Percentiles rank a stretch among this genome's conserved stretches.
Conservation (phyloP, 1,140 invertebrate genomes). For the Anagrus nilaparvatae region DNA sequence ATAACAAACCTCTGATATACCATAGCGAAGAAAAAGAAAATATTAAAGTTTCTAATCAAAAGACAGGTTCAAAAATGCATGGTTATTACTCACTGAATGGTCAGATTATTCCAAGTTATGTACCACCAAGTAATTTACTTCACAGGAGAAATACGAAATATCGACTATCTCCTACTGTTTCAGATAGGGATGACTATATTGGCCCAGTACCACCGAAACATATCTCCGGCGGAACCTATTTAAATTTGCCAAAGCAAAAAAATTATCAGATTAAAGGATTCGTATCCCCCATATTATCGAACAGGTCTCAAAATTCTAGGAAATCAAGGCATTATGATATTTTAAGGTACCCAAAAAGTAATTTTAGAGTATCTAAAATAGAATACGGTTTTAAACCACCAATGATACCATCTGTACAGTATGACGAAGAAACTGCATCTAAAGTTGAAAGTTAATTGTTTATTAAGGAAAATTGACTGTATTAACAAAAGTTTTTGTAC, state of each 20-base stretch:
- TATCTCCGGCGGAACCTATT: slow-evolving; percentile 5
- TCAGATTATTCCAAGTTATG: no score
- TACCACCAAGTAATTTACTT: neutral
- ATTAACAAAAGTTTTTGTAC: no score
- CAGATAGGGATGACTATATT: slow-evolving; percentile 30
- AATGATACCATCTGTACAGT: slow-evolving; percentile 66
- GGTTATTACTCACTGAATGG: no score
- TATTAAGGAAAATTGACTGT: slow-evolving; percentile 9
- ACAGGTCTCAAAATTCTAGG: slow-evolving; percentile 17
- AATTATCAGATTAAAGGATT: slow-evolving; percentile 7
- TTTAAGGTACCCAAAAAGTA: slow-evolving; percentile 38
- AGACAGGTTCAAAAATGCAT: no score
- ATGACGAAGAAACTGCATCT: slow-evolving; percentile 50
- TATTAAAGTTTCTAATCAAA: no score
- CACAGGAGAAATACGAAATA: slow-evolving; percentile 3
- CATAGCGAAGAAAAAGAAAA: slow-evolving; percentile 12
- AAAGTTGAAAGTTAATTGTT: slow-evolving; percentile 32
- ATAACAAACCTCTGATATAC: slow-evolving; percentile 16
- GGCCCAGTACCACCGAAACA: slow-evolving; percentile 38
- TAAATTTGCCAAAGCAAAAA: slow-evolving; percentile 4
- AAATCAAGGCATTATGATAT: slow-evolving; percentile 29
- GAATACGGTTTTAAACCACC: slow-evolving; percentile 76
- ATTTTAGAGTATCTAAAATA: slow-evolving; percentile 54
- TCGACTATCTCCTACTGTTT: slow-evolving; percentile 2
- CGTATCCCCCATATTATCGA: neutral